Evolutionary conservation across 2,113 vertebrate genomes (phyloP), one percentile per base, ranked within the genome.

Genomic region (Prolemur simus): DNA sequence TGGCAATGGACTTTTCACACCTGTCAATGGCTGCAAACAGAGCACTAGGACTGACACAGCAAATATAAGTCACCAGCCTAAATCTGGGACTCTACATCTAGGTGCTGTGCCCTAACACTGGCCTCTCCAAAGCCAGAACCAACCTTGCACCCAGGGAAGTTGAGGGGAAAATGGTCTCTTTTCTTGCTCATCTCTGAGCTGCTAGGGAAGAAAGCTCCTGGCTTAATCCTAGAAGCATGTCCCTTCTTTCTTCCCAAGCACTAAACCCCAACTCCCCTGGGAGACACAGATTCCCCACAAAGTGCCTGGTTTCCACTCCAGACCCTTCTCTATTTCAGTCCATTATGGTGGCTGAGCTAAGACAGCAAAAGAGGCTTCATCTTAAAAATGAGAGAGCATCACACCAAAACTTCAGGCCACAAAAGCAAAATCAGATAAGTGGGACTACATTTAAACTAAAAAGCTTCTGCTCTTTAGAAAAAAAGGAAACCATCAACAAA

Each of bases 61-160:
- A 37, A 97, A 97, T 90, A 97, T 97, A 97, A 98, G 97, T 98
- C 84, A 92, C 85, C 94, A 96, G 74, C 39, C 74, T 82, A 97
- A 85, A 96, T 87, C 96, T 73, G 37, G 85, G 39, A 82, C 83
- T 94, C 86, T 97, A 81, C 86, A 86, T 92, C 93, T 93, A 96
- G 89, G 85, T 97, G 74, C 49, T 54, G 3, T 95, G 92, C 84
- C 92, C 95, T 92, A 83, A 77, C 69, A 92, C 13, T 95, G 96
- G 97, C 96, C 92, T 91, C 88, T 94, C 56, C 74, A 83, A 71
- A 91, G 89, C 69, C 56, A 78, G 82, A 94, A 98, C 87, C 83
- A 97, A 95, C 74, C 58, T 89, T 90, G 90, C 71, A 86, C 95
- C 94, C 9, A 8, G 60, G 20, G 76, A 81, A 97, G 96, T 90